phyloP scores from a whole-genome alignment of 1,140 invertebrate species.

The Cataglyphis hispanica region DNA sequence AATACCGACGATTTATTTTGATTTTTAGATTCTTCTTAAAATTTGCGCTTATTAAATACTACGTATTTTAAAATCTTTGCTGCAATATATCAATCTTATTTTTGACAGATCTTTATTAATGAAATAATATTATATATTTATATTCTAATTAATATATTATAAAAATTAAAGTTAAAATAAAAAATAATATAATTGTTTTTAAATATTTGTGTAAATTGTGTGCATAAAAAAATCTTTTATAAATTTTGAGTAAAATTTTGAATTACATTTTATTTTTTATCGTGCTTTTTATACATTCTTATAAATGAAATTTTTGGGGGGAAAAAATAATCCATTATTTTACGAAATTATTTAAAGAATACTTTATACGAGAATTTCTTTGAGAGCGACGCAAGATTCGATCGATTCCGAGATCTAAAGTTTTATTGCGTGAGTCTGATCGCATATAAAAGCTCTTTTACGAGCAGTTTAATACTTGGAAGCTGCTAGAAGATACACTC shows the following conservation, averaged over 20 bases:
- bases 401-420: slow-evolving; percentile 62
- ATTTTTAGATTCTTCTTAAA: background rate
- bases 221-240: background rate
- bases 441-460: slow-evolving; percentile 71
- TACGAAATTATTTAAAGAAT: slow-evolving; percentile 52
- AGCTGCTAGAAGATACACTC: slow-evolving; percentile 24
- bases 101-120: background rate
- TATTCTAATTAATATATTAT: background rate
- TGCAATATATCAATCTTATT: background rate
- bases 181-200: background rate
- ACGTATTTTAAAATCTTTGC: background rate
- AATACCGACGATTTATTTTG: background rate
- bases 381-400: slow-evolving; percentile 3
- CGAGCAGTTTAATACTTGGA: slow-evolving; percentile 67
- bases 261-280: background rate
- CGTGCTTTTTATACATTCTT: background rate
- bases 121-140: background rate
- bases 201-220: background rate
- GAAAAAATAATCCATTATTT: slow-evolving; percentile 35
- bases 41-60: background rate
- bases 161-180: background rate
- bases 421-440: slow-evolving; percentile 72
- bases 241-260: background rate
- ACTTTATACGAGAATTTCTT: slow-evolving; percentile 41
- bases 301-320: slow-evolving; percentile 27